Evolutionary conservation across 37 sponge, comb jelly and placozoan species (phyloP).

Genomic region (Eunapius fragilis): DNA sequence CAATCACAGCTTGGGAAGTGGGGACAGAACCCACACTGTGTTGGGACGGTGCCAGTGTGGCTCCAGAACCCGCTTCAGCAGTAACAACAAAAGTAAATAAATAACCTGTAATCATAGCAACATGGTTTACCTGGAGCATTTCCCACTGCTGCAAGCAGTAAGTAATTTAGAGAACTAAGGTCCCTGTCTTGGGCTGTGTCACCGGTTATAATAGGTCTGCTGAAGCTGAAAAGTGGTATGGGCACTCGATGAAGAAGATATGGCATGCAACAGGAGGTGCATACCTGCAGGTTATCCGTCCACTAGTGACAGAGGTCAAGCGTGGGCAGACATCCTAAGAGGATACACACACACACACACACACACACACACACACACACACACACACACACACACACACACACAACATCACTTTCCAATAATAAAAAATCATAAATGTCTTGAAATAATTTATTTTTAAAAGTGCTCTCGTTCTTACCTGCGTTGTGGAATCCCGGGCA

Average conservation of each 20-base stretch:
- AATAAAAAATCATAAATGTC: no score
- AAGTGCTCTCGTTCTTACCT: no score
- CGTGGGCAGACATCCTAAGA: not conserved
- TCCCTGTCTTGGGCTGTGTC: not conserved
- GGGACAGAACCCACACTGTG: not conserved
- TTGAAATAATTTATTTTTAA: no score
- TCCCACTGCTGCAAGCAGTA: not conserved
- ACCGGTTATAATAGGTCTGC: not conserved
- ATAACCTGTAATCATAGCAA: no score
- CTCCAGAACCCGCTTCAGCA: not conserved
- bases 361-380: conserved; percentile 23
- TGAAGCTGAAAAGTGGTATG: no score
- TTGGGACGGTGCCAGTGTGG: not conserved
- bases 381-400: conserved; percentile 48
- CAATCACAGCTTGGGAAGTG: not conserved
- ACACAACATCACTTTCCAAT: conserved; percentile 15
- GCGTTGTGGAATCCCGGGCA: not conserved
- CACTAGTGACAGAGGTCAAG: not conserved
- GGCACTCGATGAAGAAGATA: no score
- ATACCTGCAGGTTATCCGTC: not conserved
- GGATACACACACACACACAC: not conserved
- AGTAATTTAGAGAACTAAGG: not conserved
- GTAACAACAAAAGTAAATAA: no score
- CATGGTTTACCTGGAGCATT: not conserved
- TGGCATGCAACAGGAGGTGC: no score